Evolutionary conservation across 1,140 invertebrate genomes (phyloP).

Genomic region (Cotesia chilonis): DNA sequence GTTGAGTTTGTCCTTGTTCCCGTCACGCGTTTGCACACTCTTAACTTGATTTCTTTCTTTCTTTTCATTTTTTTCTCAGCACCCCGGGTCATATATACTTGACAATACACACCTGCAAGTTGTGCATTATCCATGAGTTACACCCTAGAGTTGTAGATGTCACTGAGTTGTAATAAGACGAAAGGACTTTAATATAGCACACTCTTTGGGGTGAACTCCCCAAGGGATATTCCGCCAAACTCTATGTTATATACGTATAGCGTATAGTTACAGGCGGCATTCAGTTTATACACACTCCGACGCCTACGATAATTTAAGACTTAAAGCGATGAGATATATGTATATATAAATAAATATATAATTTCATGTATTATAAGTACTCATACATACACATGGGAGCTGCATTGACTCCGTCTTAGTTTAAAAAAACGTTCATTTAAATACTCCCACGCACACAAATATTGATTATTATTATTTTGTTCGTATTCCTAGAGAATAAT

Average conservation of each 20-base stretch:
- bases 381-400: too few species aligned
- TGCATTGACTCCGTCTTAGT: neutral
- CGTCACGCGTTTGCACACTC: constrained; percentile 10
- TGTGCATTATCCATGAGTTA: constrained; percentile 35
- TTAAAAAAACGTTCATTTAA: constrained; percentile 2
- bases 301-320: constrained; percentile 19
- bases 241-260: neutral
- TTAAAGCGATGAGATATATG: constrained; percentile 29
- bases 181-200: constrained; percentile 28
- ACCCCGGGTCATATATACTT: constrained; percentile 1
- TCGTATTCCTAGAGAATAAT: neutral
- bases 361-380: too few species aligned
- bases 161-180: constrained; percentile 25
- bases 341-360: neutral
- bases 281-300: neutral
- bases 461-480: neutral
- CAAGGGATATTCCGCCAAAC: constrained; percentile 33
- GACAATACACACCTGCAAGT: constrained; percentile 27
- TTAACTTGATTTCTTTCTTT: constrained; percentile 14
- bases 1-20: neutral
- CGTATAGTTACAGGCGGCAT: neutral
- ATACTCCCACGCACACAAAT: neutral
- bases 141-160: constrained; percentile 1
- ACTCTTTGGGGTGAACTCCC: constrained; percentile 34
- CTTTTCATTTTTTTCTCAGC: neutral